Conservation (phyloP, 2,888 invertebrate genomes). For the Lasioglossum morio region DNA sequence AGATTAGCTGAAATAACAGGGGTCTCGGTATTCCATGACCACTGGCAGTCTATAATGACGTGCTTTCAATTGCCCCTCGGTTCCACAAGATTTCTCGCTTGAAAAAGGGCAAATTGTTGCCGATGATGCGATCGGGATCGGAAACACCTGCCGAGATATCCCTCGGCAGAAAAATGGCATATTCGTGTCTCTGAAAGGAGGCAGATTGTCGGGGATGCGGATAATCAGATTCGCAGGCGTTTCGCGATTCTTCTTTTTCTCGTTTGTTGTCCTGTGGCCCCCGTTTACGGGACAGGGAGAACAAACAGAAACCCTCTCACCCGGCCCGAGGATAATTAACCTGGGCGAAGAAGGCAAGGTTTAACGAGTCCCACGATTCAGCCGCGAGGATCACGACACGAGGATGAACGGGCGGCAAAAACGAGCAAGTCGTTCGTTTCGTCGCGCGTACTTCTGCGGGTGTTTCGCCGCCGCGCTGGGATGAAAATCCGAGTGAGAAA, state of each 20-base stretch:
- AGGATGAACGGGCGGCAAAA: slow-evolving; percentile 60
- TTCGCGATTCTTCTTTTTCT: slow-evolving; percentile 14
- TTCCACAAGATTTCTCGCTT: not conserved
- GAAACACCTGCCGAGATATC: slow-evolving; percentile 25
- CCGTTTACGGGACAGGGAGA: slow-evolving; percentile 37
- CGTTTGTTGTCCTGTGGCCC: not conserved
- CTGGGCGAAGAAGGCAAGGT: slow-evolving; percentile 56
- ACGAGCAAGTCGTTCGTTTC: slow-evolving; percentile 67
- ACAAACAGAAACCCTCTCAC: slow-evolving; percentile 59
- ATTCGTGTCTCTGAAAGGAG: slow-evolving; percentile 48
- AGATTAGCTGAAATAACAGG: not conserved
- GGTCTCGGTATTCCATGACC: not conserved
- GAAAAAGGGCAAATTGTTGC: slow-evolving; percentile 1
- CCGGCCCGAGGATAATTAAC: slow-evolving; percentile 66
- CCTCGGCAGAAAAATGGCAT: slow-evolving; percentile 15
- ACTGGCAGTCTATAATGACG: not conserved
- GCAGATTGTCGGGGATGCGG: slow-evolving; percentile 35
- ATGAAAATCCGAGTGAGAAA: slow-evolving; percentile 30
- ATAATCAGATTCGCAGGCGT: slow-evolving; percentile 41
- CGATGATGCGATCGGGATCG: slow-evolving; percentile 1
- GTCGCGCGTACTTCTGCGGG: slow-evolving; percentile 64
- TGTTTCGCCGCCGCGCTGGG: slow-evolving; percentile 35
- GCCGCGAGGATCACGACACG: slow-evolving; percentile 64
- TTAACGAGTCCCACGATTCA: slow-evolving; percentile 76
- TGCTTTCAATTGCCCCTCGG: not conserved